Evolutionary conservation across 2,888 invertebrate genomes (phyloP).

Genomic region (Drosophila demipolita): DNA sequence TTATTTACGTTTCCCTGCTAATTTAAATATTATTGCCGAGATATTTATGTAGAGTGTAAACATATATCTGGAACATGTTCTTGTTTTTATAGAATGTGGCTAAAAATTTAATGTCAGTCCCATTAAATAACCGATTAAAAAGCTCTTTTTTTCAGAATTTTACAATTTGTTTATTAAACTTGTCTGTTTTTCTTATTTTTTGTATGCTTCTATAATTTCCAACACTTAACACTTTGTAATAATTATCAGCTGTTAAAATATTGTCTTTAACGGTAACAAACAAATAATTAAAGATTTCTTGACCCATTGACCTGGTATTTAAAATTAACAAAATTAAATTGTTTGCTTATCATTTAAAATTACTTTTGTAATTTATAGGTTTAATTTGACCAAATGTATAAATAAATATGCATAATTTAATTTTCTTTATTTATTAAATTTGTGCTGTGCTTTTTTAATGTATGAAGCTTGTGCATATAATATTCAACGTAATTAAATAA

Average conservation of each 20-base stretch:
- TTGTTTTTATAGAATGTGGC: not conserved
- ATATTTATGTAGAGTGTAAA: not conserved
- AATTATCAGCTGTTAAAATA: not conserved
- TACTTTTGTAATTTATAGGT: not conserved
- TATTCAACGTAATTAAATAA: not conserved
- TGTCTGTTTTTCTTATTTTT: not conserved
- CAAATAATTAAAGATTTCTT: not conserved
- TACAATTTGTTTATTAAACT: not conserved
- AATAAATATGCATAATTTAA: not conserved
- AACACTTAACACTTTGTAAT: not conserved
- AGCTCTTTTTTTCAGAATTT: not conserved
- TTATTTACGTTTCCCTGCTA: not conserved
- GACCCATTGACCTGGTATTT: not conserved
- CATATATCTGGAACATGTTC: not conserved
- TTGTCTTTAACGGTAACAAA: not conserved
- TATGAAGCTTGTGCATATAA: not conserved
- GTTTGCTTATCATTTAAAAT: not conserved
- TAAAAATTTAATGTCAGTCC: not conserved
- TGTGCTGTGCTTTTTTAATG: not conserved
- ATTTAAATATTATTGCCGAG: not conserved
- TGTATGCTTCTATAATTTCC: not conserved
- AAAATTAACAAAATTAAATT: not conserved
- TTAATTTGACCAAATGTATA: not conserved
- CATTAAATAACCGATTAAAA: not conserved
- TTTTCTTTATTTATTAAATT: not conserved